Evolutionary conservation across 2,888 invertebrate genomes (phyloP).

Genomic region (Physocephala rufipes): DNA sequence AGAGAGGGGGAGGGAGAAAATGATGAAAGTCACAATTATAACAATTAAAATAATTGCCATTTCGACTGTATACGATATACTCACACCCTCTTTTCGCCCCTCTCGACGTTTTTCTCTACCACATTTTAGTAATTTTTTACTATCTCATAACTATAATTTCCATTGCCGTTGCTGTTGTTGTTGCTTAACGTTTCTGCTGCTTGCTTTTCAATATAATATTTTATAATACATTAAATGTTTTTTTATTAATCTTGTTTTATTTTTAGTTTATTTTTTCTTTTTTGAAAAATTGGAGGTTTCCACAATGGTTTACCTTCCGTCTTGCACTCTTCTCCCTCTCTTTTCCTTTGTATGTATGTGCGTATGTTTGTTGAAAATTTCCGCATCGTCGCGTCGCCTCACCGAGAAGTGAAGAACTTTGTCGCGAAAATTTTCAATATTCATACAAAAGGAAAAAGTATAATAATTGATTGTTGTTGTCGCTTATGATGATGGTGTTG

Average conservation of each 20-base stretch:
- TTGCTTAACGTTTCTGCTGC: background rate
- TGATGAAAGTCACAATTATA: conserved; percentile 15
- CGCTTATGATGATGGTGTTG: background rate
- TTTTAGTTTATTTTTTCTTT: conserved; percentile 1
- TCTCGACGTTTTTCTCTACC: background rate
- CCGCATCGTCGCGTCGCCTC: conserved; percentile 11
- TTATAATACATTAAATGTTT: background rate
- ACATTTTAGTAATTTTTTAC: background rate
- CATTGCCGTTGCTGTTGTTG: background rate
- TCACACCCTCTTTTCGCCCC: background rate
- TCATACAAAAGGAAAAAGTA: too few relatives aligned
- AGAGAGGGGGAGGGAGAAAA: background rate
- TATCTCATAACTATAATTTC: background rate
- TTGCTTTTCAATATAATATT: background rate
- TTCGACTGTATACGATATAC: too few relatives aligned
- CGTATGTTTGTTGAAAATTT: background rate
- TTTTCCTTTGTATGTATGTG: background rate
- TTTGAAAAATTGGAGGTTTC: background rate
- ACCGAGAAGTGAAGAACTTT: conserved; percentile 5
- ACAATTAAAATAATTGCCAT: conserved; percentile 28
- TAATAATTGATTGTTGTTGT: too few relatives aligned
- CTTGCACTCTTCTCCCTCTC: background rate
- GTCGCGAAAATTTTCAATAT: conserved; percentile 20
- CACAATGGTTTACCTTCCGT: background rate
- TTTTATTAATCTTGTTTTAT: too few relatives aligned